A percentile compares a stretch with the other conserved stretches of the same genome.
phyloP scores from a whole-genome alignment of 2,797 vertebrate genomes.

The Argentina silus region DNA sequence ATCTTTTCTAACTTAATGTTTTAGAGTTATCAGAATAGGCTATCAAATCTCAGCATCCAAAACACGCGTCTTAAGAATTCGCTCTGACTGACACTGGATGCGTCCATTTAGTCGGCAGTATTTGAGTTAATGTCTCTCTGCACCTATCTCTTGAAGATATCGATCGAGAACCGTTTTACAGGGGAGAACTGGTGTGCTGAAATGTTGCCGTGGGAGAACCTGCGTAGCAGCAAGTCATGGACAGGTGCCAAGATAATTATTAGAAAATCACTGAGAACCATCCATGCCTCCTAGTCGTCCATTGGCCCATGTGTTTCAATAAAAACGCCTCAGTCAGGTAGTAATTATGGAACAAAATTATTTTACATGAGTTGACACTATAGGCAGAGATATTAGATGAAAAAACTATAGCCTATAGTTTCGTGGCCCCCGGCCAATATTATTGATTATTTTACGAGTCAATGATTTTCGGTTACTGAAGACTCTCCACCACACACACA shows the following conservation, averaged over 20 bases:
- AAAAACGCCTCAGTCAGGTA: too few relatives aligned
- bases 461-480: too few relatives aligned
- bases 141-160: conserved; percentile 60
- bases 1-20: conserved; percentile 59
- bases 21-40: conserved; percentile 34
- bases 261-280: neutral
- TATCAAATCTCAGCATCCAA: conserved; percentile 72
- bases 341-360: too few relatives aligned
- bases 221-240: conserved; percentile 14
- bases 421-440: too few relatives aligned
- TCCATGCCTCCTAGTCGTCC: neutral
- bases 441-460: too few relatives aligned
- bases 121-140: conserved; percentile 35
- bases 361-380: too few relatives aligned
- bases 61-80: conserved; percentile 30
- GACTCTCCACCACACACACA: too few relatives aligned
- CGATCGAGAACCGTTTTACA: conserved; percentile 11
- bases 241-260: conserved; percentile 23
- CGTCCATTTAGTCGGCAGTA: conserved; percentile 44
- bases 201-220: conserved; percentile 14
- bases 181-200: conserved; percentile 1
- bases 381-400: too few relatives aligned
- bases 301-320: too few relatives aligned
- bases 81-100: conserved; percentile 63
- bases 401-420: too few relatives aligned